Evolutionary conservation across 2,888 invertebrate genomes (phyloP).

Genomic region (Hololepta plana): DNA sequence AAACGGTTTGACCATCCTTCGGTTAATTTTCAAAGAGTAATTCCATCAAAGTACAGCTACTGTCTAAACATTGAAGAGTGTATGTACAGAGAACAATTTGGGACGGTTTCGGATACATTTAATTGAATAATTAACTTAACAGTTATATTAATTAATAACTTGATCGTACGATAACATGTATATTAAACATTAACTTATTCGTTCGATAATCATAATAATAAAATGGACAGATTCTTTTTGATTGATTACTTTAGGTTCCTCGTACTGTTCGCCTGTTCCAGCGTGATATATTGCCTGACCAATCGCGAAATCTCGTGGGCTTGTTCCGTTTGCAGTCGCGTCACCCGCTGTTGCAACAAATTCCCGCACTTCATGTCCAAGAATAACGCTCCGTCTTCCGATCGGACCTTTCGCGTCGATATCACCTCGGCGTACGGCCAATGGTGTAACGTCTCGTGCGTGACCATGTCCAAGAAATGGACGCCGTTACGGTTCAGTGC

Average conservation of each 20-base stretch:
- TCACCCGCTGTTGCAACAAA: constrained; percentile 86
- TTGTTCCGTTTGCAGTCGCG: constrained; percentile 90
- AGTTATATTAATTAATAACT: no score
- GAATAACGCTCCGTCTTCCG: constrained; percentile 79
- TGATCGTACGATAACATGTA: no score
- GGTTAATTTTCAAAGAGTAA: no score
- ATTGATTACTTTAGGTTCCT: constrained; percentile 12
- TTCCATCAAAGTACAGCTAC: no score
- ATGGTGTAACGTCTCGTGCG: constrained; percentile 83
- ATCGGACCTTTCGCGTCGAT: constrained; percentile 81
- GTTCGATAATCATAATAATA: no score
- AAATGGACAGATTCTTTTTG: no score
- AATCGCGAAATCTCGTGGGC: constrained; percentile 93
- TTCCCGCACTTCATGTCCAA: constrained; percentile 96
- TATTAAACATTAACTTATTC: no score
- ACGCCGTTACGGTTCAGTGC: constrained; percentile 88
- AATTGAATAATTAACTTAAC: no score
- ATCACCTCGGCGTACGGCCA: constrained; percentile 93
- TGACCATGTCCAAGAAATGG: constrained; percentile 79
- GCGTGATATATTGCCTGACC: constrained; percentile 91
- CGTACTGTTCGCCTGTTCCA: constrained; percentile 43
- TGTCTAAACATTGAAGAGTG: no score
- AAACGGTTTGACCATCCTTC: no score
- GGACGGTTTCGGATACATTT: no score
- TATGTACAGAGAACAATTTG: no score